Percentiles rank a stretch among this genome's conserved stretches.
Conservation (phyloP, 2,888 invertebrate species). For the Matsumyia berberina region DNA sequence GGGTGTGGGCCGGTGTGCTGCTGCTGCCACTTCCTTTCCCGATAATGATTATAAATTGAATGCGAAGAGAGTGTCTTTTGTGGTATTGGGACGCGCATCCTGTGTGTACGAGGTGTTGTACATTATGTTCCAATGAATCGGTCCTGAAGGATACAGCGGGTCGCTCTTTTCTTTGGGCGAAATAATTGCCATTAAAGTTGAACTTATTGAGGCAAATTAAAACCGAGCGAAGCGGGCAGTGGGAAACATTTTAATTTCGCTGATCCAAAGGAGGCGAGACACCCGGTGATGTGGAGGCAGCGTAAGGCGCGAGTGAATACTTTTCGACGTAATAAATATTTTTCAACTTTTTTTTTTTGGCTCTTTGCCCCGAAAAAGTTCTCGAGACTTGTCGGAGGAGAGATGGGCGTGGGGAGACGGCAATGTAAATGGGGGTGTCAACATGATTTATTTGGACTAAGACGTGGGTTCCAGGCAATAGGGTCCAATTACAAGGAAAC, state of each 20-base stretch:
- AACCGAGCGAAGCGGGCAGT: slow-evolving; percentile 13
- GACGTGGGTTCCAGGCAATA: slow-evolving; percentile 1
- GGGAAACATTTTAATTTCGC: slow-evolving; percentile 42
- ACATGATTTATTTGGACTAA: slow-evolving; percentile 10
- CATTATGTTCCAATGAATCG: slow-evolving; percentile 12
- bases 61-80: slow-evolving; percentile 38
- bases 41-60: slow-evolving; percentile 66
- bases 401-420: background rate
- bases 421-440: slow-evolving; percentile 11
- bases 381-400: background rate
- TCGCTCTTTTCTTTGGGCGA: slow-evolving; percentile 1
- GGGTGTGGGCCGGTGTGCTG: background rate
- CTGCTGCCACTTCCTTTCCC: slow-evolving; percentile 5
- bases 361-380: no score
- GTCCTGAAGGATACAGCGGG: background rate
- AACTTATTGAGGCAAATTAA: slow-evolving; percentile 60
- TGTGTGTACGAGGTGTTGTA: slow-evolving; percentile 13
- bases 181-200: slow-evolving; percentile 48
- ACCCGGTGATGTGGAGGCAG: no score
- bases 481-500: slow-evolving; percentile 5
- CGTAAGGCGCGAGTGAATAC: background rate
- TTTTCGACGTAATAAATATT: background rate
- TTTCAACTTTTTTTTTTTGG: background rate
- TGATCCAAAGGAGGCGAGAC: background rate
- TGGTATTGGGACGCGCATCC: slow-evolving; percentile 33